Evolutionary conservation across 2,113 vertebrate genomes (phyloP), one percentile per base, ranked within the genome.

Genomic region (Microtus pennsylvanicus): DNA sequence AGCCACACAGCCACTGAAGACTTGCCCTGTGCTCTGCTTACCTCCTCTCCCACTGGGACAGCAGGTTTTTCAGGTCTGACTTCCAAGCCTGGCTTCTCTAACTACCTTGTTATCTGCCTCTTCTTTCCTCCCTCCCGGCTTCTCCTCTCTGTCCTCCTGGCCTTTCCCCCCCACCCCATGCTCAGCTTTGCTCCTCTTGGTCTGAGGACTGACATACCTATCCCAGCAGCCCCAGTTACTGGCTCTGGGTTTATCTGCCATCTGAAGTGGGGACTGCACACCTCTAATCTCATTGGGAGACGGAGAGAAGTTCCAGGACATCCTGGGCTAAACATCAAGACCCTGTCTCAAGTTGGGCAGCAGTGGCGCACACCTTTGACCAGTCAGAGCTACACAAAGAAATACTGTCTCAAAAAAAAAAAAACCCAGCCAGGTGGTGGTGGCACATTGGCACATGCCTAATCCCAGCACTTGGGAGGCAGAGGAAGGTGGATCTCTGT

Each of bases 61-160:
- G 92, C 96, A 85, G 95, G 96, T 69, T 94, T 91, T 87, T 91
- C 94, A 3, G 16, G 80, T 91, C 67, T 26, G 50, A 38, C 82
- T 38, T 70, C 88, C 88, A 77, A 92, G 70, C 0, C 0, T 0
- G 11, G 69, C 94, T 91, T 82, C 52, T 83, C 86, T 78, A 45
- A 21, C 82, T 1, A 55, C 35, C 45, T 70, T 30, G 67, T 96
- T 91, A 94, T 90, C 96, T 89, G 96, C 78, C 88, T 96, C 77
- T 75, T 85, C 58, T 30, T 11, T 45, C 47, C 88, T 42, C 85
- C n/a, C 91, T 52, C 33, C 42, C 0, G 92, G 45, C 19, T 28
- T 30, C 91, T 72, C 83, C 90, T 78, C 14, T 5, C 28, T 55
- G 58, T 33, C 93, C 86, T 85, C 75, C 65, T 75, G 21, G 61